These are phyloP conservation scores for Cyrtodaria siliqua DNA, from an alignment of 2,888 invertebrate species.

Conservation along the genomic window DNA sequence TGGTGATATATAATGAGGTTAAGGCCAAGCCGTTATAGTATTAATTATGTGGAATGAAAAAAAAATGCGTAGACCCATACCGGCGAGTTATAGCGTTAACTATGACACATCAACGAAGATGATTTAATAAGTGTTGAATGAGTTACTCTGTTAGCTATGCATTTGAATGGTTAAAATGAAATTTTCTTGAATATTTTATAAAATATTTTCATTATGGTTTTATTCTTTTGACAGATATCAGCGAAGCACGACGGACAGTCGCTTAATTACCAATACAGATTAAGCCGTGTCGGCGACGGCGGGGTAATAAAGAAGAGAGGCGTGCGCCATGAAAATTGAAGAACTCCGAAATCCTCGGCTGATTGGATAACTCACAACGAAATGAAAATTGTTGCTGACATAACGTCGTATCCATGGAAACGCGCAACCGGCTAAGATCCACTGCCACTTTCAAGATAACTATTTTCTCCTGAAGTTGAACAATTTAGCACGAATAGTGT, in stretches of 20 bases:
- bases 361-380: background rate
- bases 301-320: too few relatives aligned
- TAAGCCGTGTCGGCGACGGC: too few relatives aligned
- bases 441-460: background rate
- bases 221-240: too few relatives aligned
- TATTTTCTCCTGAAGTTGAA: too few relatives aligned
- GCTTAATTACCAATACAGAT: too few relatives aligned
- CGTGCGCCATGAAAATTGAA: too few relatives aligned
- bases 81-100: too few relatives aligned
- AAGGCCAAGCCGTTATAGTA: constrained; percentile 8
- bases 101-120: background rate
- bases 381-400: background rate
- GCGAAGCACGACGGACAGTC: too few relatives aligned
- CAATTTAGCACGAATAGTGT: too few relatives aligned
- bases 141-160: constrained; percentile 27
- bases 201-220: background rate
- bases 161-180: constrained; percentile 9
- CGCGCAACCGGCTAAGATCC: background rate
- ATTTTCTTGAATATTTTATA: constrained; percentile 38
- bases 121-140: constrained; percentile 27
- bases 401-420: background rate
- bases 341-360: too few relatives aligned
- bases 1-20: constrained; percentile 13
- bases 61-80: too few relatives aligned
- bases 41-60: too few relatives aligned